Evolutionary conservation across 2,888 invertebrate species (phyloP).

Genomic region (Chironomus tentans): DNA sequence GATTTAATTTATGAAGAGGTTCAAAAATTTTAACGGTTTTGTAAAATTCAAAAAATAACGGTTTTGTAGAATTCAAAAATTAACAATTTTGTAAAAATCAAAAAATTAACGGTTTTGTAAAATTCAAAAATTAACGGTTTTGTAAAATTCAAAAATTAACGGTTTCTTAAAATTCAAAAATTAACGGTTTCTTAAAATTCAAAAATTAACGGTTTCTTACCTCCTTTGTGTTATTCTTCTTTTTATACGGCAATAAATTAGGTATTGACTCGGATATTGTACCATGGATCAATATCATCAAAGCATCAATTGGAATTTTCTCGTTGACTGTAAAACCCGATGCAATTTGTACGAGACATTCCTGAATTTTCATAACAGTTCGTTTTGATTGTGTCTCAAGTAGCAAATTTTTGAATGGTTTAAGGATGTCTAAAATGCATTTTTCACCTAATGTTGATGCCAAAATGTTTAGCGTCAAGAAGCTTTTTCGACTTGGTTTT

Average conservation of each 20-base stretch:
- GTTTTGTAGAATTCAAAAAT: too few species aligned
- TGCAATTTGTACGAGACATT: conserved; percentile 68
- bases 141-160: too few species aligned
- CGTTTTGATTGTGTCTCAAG: conserved; percentile 70
- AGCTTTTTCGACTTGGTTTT: conserved; percentile 74
- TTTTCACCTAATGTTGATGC: conserved; percentile 69
- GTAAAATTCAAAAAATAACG: too few species aligned
- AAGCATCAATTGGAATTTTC: conserved; percentile 58
- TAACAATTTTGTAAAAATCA: too few species aligned
- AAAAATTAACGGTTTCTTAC: too few species aligned
- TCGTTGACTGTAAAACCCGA: conserved; percentile 75
- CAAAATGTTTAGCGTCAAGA: conserved; percentile 71
- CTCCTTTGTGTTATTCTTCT: conserved; percentile 38
- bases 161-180: too few species aligned
- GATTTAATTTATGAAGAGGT: too few species aligned
- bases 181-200: too few species aligned
- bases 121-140: too few species aligned
- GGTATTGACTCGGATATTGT: conserved; percentile 73
- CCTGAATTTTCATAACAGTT: conserved; percentile 66
- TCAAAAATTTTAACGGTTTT: too few species aligned
- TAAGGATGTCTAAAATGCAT: conserved; percentile 63
- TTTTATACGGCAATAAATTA: conserved; percentile 50
- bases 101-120: too few species aligned
- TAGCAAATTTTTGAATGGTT: conserved; percentile 74
- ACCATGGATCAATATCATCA: conserved; percentile 74